These are phyloP conservation scores for Carcina quercana DNA, from an alignment of 2,888 invertebrate species.

Conservation along the genomic window DNA sequence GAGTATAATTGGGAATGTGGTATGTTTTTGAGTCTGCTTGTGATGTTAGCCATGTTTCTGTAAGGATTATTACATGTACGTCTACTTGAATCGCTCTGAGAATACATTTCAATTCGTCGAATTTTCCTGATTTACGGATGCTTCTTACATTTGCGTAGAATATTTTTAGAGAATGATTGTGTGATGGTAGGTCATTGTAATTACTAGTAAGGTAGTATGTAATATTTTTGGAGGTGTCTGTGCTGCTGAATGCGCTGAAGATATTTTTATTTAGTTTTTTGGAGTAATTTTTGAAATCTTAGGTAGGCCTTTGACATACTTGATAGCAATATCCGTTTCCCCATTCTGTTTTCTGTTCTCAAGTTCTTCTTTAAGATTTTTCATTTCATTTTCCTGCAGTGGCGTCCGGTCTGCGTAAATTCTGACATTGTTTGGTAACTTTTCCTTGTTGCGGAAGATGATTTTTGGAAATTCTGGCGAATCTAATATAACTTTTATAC, in stretches of 20 bases:
- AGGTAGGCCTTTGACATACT: slow-evolving; percentile 23
- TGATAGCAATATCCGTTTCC: slow-evolving; percentile 20
- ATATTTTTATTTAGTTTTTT: slow-evolving; percentile 17
- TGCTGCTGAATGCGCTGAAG: not conserved
- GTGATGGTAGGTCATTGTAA: not conserved
- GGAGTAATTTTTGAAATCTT: slow-evolving; percentile 11
- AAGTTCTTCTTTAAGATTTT: slow-evolving; percentile 16
- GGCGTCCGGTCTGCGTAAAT: slow-evolving; percentile 21
- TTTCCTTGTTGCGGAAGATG: slow-evolving; percentile 15
- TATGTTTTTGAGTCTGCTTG: slow-evolving; percentile 11
- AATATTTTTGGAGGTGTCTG: not conserved
- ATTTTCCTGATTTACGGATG: slow-evolving; percentile 8
- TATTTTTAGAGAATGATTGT: slow-evolving; percentile 9
- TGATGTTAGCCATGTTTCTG: slow-evolving; percentile 18
- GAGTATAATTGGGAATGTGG: slow-evolving; percentile 3
- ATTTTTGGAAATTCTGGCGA: slow-evolving; percentile 11
- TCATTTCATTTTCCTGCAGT: slow-evolving; percentile 15
- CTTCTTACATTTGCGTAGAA: slow-evolving; percentile 13
- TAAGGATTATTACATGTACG: slow-evolving; percentile 13
- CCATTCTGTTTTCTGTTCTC: slow-evolving; percentile 14
- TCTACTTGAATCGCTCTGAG: slow-evolving; percentile 5
- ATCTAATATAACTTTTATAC: slow-evolving; percentile 18
- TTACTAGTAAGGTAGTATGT: slow-evolving; percentile 9
- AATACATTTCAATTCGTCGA: slow-evolving; percentile 11
- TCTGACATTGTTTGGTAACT: slow-evolving; percentile 13